A percentile compares a stretch with the other conserved stretches of the same genome.
Evolutionary conservation across 2,113 vertebrate genomes (phyloP).

Genomic region (Bos taurus): DNA sequence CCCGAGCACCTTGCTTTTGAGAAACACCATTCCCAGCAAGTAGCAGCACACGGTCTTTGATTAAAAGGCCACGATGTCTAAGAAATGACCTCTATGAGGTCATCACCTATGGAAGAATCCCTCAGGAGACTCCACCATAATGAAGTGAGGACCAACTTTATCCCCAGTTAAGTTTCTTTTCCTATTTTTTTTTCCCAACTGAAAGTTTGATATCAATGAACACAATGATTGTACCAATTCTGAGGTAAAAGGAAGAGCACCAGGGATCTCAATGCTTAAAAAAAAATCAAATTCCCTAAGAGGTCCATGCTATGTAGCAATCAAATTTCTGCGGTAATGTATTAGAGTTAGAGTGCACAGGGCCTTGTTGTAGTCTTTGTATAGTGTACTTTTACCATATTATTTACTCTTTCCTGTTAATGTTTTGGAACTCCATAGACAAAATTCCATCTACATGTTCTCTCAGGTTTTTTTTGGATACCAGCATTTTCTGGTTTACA

Average conservation of each 20-base stretch:
- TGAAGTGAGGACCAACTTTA: neutral
- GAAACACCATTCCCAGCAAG: slow-evolving; percentile 26
- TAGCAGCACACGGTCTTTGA: slow-evolving; percentile 20
- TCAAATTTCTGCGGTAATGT: neutral
- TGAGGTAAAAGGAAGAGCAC: slow-evolving; percentile 62
- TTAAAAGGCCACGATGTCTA: neutral
- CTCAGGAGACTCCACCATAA: neutral
- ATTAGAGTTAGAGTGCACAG: neutral
- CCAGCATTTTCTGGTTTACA: slow-evolving; percentile 68
- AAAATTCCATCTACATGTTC: neutral
- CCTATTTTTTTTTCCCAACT: neutral
- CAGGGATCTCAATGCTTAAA: slow-evolving; percentile 27
- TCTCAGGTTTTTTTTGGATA: neutral
- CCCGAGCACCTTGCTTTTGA: slow-evolving; percentile 30
- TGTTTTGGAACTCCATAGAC: neutral
- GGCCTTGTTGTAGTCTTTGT: neutral
- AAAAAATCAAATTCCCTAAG: neutral
- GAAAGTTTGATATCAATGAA: slow-evolving; percentile 13
- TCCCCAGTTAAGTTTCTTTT: neutral
- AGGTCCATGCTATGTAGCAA: neutral
- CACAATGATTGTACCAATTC: slow-evolving; percentile 51
- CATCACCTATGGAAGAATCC: neutral
- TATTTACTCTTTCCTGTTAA: neutral
- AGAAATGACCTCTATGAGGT: neutral
- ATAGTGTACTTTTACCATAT: neutral